Evolutionary conservation across 2,797 vertebrate genomes (phyloP), one percentile per base, ranked within the genome.

Genomic region (Chelon labrosus): DNA sequence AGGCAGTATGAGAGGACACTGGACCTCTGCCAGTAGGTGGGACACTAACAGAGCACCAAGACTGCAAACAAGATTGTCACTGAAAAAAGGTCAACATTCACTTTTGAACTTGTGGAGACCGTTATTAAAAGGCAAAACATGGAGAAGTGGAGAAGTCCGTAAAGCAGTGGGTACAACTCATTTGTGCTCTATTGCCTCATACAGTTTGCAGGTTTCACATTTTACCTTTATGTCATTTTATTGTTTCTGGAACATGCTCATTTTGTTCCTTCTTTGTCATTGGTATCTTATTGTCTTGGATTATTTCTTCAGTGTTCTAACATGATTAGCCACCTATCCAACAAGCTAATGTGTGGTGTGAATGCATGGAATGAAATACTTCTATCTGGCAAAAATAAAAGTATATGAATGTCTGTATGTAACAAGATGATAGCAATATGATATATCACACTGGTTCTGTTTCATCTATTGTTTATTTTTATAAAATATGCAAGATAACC

Each of bases 51-150:
- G 46, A 11, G 27, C 27, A 42, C 50, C 38, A 54, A 10, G 1
- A 8, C 47, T 41, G 58, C 50, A 65, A 37, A 75, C 5, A 19
- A 56, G 42, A 27, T 50, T 61, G 54, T 58, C 58, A 51, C 56
- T 80, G 16, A 57, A 54, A 5, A 51, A n/a, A 62, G 10, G n/a
- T 57, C 19, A 19, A 63, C 51, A 62, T 66, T 86, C 22, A 57
- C 63, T 65, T 41, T 56, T 59, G 44, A 70, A 42, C 22, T 25
- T 14, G 25, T 20, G 17, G 39, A 81, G n/a, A 35, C 25, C 13
- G 14, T 31, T n/a, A 17, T 5, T 67, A 20, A 69, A 78, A 53
- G 10, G 5, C 37, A 53, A 61, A 44, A 75, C 9, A 9, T 57
- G 8, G 8, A 46, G n/a, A 54, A 52, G 25, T 14, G 1, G 17